Conservation (phyloP, 2,797 vertebrate genomes). For the Hyperoplus lanceolatus region DNA sequence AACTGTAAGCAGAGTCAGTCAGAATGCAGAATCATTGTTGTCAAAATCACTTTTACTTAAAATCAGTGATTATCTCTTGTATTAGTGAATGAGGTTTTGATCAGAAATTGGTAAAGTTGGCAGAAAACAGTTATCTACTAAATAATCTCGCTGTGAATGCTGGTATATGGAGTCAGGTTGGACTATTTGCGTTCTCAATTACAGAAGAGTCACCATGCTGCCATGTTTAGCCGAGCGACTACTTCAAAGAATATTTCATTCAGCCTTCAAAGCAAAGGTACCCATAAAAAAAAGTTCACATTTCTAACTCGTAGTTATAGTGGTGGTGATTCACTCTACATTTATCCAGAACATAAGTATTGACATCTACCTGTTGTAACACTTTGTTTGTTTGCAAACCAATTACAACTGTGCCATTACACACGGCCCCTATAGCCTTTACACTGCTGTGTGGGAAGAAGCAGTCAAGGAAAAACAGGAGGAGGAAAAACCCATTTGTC, state of each 20-base stretch:
- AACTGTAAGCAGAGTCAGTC: too few relatives aligned
- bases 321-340: neutral
- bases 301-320: too few relatives aligned
- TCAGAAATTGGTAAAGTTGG: neutral
- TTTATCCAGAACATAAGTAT: neutral
- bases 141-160: neutral
- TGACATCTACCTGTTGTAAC: conserved; percentile 10
- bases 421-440: neutral
- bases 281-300: neutral
- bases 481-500: conserved; percentile 63
- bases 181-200: conserved; percentile 26
- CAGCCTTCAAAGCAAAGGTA: conserved; percentile 21
- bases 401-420: conserved; percentile 31
- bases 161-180: conserved; percentile 8
- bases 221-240: conserved; percentile 20
- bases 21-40: too few relatives aligned
- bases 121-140: neutral
- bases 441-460: conserved; percentile 33
- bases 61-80: neutral
- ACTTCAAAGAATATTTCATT: conserved; percentile 57
- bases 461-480: conserved; percentile 22
- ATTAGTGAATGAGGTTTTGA: neutral
- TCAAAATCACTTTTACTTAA: too few relatives aligned
- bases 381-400: conserved; percentile 43
- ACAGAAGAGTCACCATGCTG: conserved; percentile 14